phyloP scores from a whole-genome alignment of 2,113 vertebrate genomes.

The Aythya baeri region DNA sequence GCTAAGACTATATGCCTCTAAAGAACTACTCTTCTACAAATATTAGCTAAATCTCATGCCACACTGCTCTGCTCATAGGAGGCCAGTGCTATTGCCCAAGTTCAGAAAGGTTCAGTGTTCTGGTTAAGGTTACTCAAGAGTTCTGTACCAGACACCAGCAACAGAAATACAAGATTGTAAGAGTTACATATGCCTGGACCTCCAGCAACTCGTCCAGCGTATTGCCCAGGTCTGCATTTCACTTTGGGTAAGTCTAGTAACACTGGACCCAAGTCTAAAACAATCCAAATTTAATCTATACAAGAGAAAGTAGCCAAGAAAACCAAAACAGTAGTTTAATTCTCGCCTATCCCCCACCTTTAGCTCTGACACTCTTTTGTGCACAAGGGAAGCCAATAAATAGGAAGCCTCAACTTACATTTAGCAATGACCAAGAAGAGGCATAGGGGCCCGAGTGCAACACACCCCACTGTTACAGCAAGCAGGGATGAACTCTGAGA shows the following conservation, averaged over 20 bases:
- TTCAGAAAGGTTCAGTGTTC: neutral
- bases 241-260: neutral
- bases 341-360: neutral
- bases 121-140: neutral
- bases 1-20: constrained; percentile 12
- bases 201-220: neutral
- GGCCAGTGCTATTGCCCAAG: neutral
- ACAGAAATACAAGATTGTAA: neutral
- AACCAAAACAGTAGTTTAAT: neutral
- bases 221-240: neutral
- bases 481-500: fast-evolving
- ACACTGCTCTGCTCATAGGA: neutral
- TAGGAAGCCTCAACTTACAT: neutral
- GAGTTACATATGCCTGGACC: neutral
- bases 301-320: neutral
- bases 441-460: fast-evolving
- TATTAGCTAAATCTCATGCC: constrained; percentile 37
- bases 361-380: neutral
- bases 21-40: constrained; percentile 50
- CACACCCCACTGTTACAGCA: fast-evolving
- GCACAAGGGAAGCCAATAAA: neutral
- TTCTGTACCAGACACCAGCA: neutral
- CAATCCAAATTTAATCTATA: neutral
- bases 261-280: neutral
- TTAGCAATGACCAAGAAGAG: neutral